Evolutionary conservation across 2,797 vertebrate genomes (phyloP), one percentile per base, ranked within the genome.

Genomic region (Crenichthys baileyi): DNA sequence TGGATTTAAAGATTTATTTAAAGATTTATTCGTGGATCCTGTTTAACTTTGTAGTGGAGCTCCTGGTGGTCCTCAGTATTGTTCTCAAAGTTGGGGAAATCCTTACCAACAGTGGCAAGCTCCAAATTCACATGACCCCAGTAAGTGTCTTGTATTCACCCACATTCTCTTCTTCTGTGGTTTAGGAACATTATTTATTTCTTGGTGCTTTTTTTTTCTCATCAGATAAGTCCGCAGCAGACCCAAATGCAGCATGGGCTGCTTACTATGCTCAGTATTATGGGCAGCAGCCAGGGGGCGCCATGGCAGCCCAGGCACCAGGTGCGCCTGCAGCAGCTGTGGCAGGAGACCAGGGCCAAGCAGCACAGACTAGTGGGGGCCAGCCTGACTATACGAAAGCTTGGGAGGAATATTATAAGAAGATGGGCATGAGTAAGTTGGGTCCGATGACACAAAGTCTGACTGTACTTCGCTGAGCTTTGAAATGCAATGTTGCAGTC

Each of bases 231-330:
- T 94, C 94, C 8, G 96, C 96, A 0, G 94, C 96, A 11, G 98
- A 99, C 87, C 97, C 96, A 0, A 98, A 97, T 0, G 97, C 97
- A 3, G 97, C 98, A 67, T 99, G 98, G 98, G 98, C 97, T 24
- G 98, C 98, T 6, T 99, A 99, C 88, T 99, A 99, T 68, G 97
- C 97, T 26, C 98, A 98, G 90, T 99, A 97, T 88, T 98, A 98
- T 74, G 96, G 97, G 81, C 98, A 98, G 89, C 97, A 97, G 89
- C 96, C 96, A 67, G 96, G 96, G 0, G 97, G 96, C 0, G 95
- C 96, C 0, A 96, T 97, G 91, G 93, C 96, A 0, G 95, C 94
- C 24, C 97, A 96, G 53, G 82, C 93, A 0, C 95, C 97, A 0
- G 94, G 95, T 5, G 91, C 96, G 0, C 76, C 96, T 0, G 89